Percentiles rank a stretch among this genome's conserved stretches.
Evolutionary conservation across 2,888 invertebrate genomes (phyloP).

Genomic region (Phymatocera aterrima): DNA sequence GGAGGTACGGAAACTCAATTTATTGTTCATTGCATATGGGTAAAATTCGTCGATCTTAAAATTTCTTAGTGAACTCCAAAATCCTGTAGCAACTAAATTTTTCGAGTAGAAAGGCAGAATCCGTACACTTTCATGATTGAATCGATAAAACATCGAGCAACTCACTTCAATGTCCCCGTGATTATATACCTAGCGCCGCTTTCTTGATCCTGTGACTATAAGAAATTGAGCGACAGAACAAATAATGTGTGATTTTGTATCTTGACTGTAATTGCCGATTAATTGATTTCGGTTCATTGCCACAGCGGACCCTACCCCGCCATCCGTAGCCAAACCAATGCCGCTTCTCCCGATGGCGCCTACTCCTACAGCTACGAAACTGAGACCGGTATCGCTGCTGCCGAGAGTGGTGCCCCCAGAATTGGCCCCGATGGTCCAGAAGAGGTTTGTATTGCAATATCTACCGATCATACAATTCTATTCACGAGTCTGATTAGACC

Average conservation of each 20-base stretch:
- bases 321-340: slow-evolving; percentile 66
- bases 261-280: background rate
- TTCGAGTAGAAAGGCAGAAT: too few relatives aligned
- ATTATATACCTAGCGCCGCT: too few relatives aligned
- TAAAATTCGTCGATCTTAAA: background rate
- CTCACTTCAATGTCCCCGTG: too few relatives aligned
- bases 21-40: background rate
- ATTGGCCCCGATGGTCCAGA: slow-evolving; percentile 61
- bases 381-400: slow-evolving; percentile 70
- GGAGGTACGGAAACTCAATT: background rate
- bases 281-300: background rate
- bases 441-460: slow-evolving; percentile 59
- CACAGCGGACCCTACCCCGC: slow-evolving; percentile 60
- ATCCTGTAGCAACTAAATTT: background rate
- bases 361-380: slow-evolving; percentile 70
- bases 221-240: too few relatives aligned
- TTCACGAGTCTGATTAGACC: background rate
- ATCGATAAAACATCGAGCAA: too few relatives aligned
- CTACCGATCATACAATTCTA: background rate
- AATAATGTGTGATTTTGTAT: too few relatives aligned
- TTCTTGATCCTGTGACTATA: too few relatives aligned
- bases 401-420: slow-evolving; percentile 67
- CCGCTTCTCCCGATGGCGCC: slow-evolving; percentile 66
- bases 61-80: background rate
- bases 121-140: too few relatives aligned